These are phyloP conservation scores for Ophion obscuratus DNA, from an alignment of 2,888 invertebrate genomes.

Conservation along the genomic window DNA sequence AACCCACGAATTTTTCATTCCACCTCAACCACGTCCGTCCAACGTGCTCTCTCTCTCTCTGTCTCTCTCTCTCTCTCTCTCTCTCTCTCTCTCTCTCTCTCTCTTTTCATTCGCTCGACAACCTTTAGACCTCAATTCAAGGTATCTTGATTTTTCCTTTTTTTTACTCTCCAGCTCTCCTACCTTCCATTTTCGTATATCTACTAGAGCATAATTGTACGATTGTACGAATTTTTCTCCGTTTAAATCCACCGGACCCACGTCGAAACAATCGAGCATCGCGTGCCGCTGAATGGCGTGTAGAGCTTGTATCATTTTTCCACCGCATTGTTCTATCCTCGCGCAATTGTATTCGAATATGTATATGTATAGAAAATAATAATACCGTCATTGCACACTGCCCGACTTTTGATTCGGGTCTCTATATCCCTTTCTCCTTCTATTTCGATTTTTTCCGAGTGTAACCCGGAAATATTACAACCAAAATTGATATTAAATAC, in stretches of 20 bases:
- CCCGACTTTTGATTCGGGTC: constrained; percentile 66
- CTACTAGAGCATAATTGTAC: constrained; percentile 45
- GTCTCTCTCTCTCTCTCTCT: no score
- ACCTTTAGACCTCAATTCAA: constrained; percentile 2
- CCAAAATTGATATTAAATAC: no score
- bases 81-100: not conserved
- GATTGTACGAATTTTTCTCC: constrained; percentile 38
- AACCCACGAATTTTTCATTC: constrained; percentile 54
- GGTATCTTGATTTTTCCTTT: constrained; percentile 22
- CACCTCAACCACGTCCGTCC: constrained; percentile 57
- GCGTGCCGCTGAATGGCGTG: constrained; percentile 26
- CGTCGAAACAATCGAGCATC: constrained; percentile 64
- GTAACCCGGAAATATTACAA: not conserved
- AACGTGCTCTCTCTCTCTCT: constrained; percentile 1
- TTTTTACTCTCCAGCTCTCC: constrained; percentile 28
- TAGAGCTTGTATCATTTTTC: constrained; percentile 41
- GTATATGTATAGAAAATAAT: not conserved
- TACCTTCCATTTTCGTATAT: not conserved
- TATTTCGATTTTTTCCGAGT: constrained; percentile 28
- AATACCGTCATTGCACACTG: constrained; percentile 68
- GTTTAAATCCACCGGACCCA: constrained; percentile 27
- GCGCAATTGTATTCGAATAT: constrained; percentile 30
- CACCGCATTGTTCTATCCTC: constrained; percentile 42
- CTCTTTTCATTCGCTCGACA: constrained; percentile 30
- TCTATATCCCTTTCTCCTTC: constrained; percentile 14